Evolutionary conservation across 92 coral and sea anemone species (phyloP).

Genomic region (Bergia sp.): DNA sequence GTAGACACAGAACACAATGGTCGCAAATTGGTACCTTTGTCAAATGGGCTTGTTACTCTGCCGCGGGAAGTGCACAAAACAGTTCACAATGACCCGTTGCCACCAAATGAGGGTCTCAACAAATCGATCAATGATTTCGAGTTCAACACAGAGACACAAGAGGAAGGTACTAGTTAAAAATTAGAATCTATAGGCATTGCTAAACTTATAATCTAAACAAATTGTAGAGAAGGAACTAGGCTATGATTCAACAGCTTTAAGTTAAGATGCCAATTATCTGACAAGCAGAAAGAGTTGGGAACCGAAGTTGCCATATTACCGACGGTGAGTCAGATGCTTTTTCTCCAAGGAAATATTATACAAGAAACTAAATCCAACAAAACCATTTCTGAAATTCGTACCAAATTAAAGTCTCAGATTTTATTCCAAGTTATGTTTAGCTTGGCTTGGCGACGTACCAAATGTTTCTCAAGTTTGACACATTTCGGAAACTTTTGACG

Average conservation of each 20-base stretch:
- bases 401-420: no score
- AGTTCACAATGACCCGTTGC: background rate
- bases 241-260: background rate
- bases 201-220: background rate
- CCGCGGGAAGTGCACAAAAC: background rate
- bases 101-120: background rate
- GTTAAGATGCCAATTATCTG: background rate
- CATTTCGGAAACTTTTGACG: background rate
- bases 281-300: slow-evolving; percentile 13
- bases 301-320: background rate
- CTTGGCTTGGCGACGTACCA: no score
- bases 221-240: background rate
- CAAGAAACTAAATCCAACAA: no score
- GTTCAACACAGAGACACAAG: background rate
- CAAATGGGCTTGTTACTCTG: background rate
- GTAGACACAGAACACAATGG: background rate
- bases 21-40: background rate
- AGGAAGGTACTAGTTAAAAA: background rate
- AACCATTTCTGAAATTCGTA: no score
- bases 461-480: background rate
- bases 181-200: background rate
- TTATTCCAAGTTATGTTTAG: background rate
- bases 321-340: background rate
- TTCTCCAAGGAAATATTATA: background rate
- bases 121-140: background rate